These are phyloP conservation scores for Varecia variegata DNA, from an alignment of 2,797 vertebrate species.

Conservation along the genomic window DNA sequence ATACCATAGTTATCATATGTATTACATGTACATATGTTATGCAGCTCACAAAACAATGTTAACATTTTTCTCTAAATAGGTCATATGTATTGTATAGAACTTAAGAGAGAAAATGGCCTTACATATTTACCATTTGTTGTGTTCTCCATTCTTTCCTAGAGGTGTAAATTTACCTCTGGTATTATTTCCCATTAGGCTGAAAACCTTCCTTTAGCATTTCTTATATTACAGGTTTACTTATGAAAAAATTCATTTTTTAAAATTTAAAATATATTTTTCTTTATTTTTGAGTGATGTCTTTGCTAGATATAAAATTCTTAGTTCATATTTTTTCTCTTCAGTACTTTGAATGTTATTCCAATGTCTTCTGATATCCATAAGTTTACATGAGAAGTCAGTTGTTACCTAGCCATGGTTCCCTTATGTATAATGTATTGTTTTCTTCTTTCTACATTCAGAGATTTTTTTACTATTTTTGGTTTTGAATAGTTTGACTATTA, in stretches of 20 bases:
- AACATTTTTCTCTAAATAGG: neutral
- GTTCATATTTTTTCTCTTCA: neutral
- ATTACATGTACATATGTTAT: neutral
- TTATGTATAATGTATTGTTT: neutral
- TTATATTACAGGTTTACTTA: neutral
- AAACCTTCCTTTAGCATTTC: neutral
- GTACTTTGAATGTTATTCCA: neutral
- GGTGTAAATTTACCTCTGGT: neutral
- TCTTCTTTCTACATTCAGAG: neutral
- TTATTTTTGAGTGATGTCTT: neutral
- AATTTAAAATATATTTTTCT: neutral
- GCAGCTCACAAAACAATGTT: neutral
- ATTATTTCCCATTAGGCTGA: neutral
- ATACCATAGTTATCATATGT: neutral
- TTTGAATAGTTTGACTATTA: neutral
- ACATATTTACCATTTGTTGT: neutral
- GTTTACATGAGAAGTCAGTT: neutral
- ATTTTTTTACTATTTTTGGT: neutral
- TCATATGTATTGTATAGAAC: neutral
- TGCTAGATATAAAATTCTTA: neutral
- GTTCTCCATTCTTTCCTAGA: neutral
- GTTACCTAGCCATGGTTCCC: neutral
- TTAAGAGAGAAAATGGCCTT: neutral
- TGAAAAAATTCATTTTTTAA: neutral
- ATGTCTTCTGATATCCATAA: neutral